These are phyloP conservation scores for Sebastes hopkinsi DNA, from an alignment of 2,797 vertebrate genomes.

Conservation along the genomic window DNA sequence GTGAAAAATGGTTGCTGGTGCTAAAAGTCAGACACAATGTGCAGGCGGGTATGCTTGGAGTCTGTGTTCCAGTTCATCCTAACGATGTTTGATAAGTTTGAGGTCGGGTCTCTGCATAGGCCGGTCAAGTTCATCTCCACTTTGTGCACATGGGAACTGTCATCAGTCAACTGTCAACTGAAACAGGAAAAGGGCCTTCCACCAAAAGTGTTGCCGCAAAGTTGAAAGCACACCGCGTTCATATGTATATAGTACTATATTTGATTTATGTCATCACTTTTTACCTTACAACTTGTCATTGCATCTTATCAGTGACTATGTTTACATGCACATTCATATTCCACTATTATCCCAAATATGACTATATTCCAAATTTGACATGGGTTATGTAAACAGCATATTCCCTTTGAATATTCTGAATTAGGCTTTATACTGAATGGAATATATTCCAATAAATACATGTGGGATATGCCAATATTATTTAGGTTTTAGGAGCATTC, in stretches of 20 bases:
- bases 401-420: too few relatives aligned
- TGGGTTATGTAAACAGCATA: too few relatives aligned
- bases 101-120: background rate
- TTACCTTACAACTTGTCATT: background rate
- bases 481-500: too few relatives aligned
- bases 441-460: too few relatives aligned
- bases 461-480: too few relatives aligned
- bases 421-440: too few relatives aligned
- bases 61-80: background rate
- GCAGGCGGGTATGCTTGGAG: background rate
- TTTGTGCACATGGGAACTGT: background rate
- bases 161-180: background rate
- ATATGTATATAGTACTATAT: background rate
- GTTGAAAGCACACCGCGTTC: background rate
- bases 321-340: too few relatives aligned
- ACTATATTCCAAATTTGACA: too few relatives aligned
- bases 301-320: background rate
- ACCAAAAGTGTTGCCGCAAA: background rate
- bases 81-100: background rate
- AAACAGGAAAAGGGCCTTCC: background rate
- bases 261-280: background rate
- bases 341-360: too few relatives aligned
- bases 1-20: background rate
- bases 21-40: background rate
- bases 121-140: background rate